phyloP scores from a whole-genome alignment of 2,113 vertebrate species.

The Tor tambroides region DNA sequence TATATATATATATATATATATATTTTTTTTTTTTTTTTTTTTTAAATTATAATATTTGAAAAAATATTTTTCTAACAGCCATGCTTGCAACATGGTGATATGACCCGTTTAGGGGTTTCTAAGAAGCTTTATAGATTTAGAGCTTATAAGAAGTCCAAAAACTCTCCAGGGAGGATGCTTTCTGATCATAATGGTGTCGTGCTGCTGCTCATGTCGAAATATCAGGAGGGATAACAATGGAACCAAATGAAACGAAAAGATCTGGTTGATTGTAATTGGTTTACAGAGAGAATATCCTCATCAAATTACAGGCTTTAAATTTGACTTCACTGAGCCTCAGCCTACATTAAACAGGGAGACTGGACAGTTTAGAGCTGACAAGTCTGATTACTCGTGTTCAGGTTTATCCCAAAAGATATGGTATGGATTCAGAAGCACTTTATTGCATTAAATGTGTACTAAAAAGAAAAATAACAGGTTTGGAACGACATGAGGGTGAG shows the following conservation, averaged over 20 bases:
- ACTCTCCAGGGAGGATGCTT: neutral
- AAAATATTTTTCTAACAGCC: neutral
- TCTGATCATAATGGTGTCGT: constrained; percentile 19
- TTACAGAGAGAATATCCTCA: neutral
- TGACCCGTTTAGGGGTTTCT: neutral
- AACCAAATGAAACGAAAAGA: constrained; percentile 15
- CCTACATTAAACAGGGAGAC: neutral
- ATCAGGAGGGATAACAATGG: neutral
- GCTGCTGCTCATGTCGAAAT: neutral
- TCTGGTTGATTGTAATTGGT: constrained; percentile 36
- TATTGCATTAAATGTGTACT: neutral
- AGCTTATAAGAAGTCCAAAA: constrained; percentile 8
- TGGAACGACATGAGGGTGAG: neutral
- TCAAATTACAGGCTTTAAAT: constrained; percentile 18
- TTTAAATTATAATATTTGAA: too few relatives aligned
- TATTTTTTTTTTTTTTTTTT: too few relatives aligned
- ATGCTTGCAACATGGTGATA: neutral
- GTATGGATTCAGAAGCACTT: neutral
- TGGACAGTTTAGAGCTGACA: neutral
- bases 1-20: too few relatives aligned
- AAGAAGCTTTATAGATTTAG: neutral
- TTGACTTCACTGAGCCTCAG: neutral
- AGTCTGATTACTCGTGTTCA: neutral
- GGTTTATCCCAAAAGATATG: neutral
- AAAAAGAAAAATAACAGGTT: neutral